Percentiles rank a stretch among this genome's conserved stretches.
These are phyloP conservation scores for Epinotia nisella DNA, from an alignment of 2,888 invertebrate genomes.

Conservation along the genomic window DNA sequence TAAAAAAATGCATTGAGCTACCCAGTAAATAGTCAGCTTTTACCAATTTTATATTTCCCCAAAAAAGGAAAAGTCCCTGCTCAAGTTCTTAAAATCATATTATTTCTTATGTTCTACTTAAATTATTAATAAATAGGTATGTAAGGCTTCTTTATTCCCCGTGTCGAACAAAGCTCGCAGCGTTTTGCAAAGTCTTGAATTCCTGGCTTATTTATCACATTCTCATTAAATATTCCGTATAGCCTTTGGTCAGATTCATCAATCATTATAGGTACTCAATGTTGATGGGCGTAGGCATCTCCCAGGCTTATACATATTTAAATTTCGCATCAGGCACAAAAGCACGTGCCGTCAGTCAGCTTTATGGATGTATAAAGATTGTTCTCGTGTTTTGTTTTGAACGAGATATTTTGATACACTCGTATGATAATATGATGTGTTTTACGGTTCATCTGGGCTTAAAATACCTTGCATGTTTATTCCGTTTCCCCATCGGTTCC, in stretches of 20 bases:
- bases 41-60: too few relatives aligned
- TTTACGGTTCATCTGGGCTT: not conserved
- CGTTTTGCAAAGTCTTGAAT: not conserved
- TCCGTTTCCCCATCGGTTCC: not conserved
- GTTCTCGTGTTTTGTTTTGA: slow-evolving; percentile 17
- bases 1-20: too few relatives aligned
- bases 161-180: not conserved
- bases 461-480: not conserved
- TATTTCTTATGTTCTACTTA: not conserved
- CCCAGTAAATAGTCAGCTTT: too few relatives aligned
- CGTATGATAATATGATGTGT: too few relatives aligned
- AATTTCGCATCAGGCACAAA: slow-evolving; percentile 50
- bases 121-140: not conserved
- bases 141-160: not conserved
- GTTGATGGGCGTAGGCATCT: slow-evolving; percentile 47
- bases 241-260: slow-evolving; percentile 46
- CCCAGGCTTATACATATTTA: slow-evolving; percentile 58
- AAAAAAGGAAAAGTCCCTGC: too few relatives aligned
- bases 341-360: slow-evolving; percentile 51
- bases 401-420: slow-evolving; percentile 3
- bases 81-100: too few relatives aligned
- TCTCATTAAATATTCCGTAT: slow-evolving; percentile 33
- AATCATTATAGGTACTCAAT: slow-evolving; percentile 42
- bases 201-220: slow-evolving; percentile 19
- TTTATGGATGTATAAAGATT: slow-evolving; percentile 20